Base-by-base conservation (phyloP, 1,140 invertebrate species). In the Drosophila insularis region DNA sequence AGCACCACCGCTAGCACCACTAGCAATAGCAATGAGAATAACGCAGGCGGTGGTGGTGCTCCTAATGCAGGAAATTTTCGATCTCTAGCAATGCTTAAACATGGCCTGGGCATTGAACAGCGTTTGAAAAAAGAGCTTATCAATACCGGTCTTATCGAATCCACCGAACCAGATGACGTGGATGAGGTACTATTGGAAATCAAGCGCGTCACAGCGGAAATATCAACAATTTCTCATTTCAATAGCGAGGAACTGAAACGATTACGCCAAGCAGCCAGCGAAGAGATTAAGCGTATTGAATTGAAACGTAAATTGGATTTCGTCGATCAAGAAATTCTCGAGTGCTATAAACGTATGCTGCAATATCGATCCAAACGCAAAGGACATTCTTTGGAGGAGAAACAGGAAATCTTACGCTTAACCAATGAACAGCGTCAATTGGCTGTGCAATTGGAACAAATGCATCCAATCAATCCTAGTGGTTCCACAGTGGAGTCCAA, bases 101-200 rank as follows among this genome's bases (percentile, higher is more conserved):
- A 91, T 56, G 89, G 90, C 37, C 89, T 92, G 7, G 89, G 95
- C 87, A 93, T 96, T 74, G 98, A 99, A 87, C 94, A 96, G 91
- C 94, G 96, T 71, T 94, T 99, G 58, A 95, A 96, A 71, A 96
- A 96, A 79, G 97, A 98, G 89, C 92, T 98, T 0, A 95, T 98
- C 61, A 97, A 98, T 69, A 96, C 97, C 92, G 97, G 97, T 64
- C 95, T 97, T 68, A 92, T 97, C 71, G 94, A 95, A 81, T 60
- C 72, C n/a, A 92, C 94, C 1, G 94, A 94, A 17, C 95, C 93
- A 46, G 79, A 91, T 14, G 76, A 92, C 4, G 95, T 96, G 75
- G 97, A 98, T 92, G 97, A 98, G 91, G 96, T 98, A 81, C 91
- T 97, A 63, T 91, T 93, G 7, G 97, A 98, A 93, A 95, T 98